Base-by-base conservation (phyloP, 2,888 invertebrate species). In the Adela reaumurella region DNA sequence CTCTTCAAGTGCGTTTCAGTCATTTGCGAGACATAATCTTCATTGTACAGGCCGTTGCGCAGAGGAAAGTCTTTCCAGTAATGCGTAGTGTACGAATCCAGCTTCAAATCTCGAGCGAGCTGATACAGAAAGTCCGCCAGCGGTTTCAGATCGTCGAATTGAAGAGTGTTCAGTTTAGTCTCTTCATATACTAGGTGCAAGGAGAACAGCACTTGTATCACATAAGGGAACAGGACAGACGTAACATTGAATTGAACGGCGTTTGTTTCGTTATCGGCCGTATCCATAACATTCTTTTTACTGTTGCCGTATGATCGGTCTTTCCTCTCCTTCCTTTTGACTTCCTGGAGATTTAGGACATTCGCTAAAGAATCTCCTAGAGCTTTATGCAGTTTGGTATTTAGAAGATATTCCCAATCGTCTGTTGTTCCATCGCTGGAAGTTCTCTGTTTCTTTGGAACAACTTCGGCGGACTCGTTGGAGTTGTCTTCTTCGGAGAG, bases 121-220 rank as follows among this genome's bases (percentile, higher is more conserved):
- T 89, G 90, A 61, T 88, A 85, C 29, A 96, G 68, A 50, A 94
- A 83, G 54, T 73, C 62, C 0, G 87, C 89, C 42, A 96, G 62
- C 0, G 86, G 79, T 48, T 83, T 81, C 52, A 92, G 65, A 56
- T 89, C 86, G 49, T 85, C 85, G 45, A 83, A 81, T 55, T 89
- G 70, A 0, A 90, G 71, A 0, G 84, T 82, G 59, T 93, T 90
- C 49, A 96, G 66, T 63, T 96, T 96, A 3, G 93, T 76, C 62
- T 96, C 95, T 80, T 97, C 96, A 60, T 96, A 96, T 0, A 95
- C 81, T 24, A 97, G 74, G 73, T 97, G 97, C 29, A 97, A 76
- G 0, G 90, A 83, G 62, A 87, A 92, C 50, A 94, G 81, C 24
- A 95, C 81, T 48, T 89, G 81, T 5, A 90, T 82, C 11, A 91